These are phyloP conservation scores for Brachionus plicatilis DNA, from an alignment of 1,140 invertebrate species.

Conservation along the genomic window DNA sequence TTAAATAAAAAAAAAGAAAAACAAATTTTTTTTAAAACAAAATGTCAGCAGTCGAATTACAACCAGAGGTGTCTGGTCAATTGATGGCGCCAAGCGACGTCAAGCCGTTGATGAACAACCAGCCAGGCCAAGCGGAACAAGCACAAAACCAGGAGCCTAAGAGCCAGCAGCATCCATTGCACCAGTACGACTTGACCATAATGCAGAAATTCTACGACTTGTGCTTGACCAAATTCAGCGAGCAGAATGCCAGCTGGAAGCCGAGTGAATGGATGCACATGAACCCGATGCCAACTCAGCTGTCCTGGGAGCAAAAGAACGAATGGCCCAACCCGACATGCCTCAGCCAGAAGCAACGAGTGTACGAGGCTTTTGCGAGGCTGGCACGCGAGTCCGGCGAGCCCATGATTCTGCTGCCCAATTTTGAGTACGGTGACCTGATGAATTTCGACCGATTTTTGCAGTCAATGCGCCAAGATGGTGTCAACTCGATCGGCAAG, in stretches of 20 bases:
- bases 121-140: not conserved
- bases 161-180: slow-evolving; percentile 23
- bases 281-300: slow-evolving; percentile 15
- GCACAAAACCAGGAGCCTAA: not conserved
- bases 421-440: slow-evolving; percentile 35
- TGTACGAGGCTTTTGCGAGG: slow-evolving; percentile 2
- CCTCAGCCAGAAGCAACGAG: slow-evolving; percentile 21
- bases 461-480: slow-evolving; percentile 18
- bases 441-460: slow-evolving; percentile 27
- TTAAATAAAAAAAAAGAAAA: not conserved
- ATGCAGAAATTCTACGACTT: slow-evolving; percentile 36
- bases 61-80: slow-evolving; percentile 21
- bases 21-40: not conserved
- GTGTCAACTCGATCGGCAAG: slow-evolving; percentile 32
- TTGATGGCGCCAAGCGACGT: not conserved
- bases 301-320: slow-evolving; percentile 32
- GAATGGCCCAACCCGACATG: slow-evolving; percentile 27
- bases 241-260: slow-evolving; percentile 7
- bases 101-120: not conserved
- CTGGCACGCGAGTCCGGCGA: slow-evolving; percentile 31
- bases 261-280: slow-evolving; percentile 35
- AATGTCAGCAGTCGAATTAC: slow-evolving; percentile 25
- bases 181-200: slow-evolving; percentile 38
- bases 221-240: not conserved
- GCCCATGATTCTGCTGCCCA: slow-evolving; percentile 35